phyloP scores from a whole-genome alignment of 2,888 invertebrate species.

The Plebejus argus region DNA sequence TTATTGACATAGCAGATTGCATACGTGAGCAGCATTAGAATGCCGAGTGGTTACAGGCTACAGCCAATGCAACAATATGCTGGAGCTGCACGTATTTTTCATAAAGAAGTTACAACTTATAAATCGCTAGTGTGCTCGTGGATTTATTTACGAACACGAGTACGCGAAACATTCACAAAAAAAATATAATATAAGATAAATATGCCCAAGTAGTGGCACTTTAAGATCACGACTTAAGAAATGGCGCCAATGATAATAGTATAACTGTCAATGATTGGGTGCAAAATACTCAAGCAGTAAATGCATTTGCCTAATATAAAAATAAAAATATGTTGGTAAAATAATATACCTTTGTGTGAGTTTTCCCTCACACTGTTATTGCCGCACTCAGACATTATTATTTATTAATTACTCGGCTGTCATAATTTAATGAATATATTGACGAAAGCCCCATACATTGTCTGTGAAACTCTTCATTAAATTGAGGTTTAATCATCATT shows the following conservation, averaged over 20 bases:
- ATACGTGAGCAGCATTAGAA: constrained; percentile 5
- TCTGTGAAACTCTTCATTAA: no score
- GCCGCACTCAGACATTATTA: no score
- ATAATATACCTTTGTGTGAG: neutral
- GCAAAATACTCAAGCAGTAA: neutral
- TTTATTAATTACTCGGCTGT: no score
- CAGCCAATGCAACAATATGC: neutral
- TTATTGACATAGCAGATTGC: constrained; percentile 16
- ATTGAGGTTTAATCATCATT: no score
- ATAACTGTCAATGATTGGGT: neutral
- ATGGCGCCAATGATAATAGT: no score
- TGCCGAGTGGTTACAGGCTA: neutral
- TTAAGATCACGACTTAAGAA: no score
- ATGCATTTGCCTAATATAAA: neutral
- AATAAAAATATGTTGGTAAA: neutral
- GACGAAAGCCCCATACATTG: no score
- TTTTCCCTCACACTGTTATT: no score
- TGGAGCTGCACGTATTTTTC: constrained; percentile 1
- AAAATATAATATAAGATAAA: neutral
- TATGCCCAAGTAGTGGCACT: no score
- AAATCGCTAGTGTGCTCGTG: constrained; percentile 11
- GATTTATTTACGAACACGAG: neutral
- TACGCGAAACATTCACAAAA: neutral
- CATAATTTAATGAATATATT: no score
- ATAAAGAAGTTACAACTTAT: constrained; percentile 2